phyloP scores from a whole-genome alignment of 2,113 vertebrate genomes.

The Pteronura brasiliensis region DNA sequence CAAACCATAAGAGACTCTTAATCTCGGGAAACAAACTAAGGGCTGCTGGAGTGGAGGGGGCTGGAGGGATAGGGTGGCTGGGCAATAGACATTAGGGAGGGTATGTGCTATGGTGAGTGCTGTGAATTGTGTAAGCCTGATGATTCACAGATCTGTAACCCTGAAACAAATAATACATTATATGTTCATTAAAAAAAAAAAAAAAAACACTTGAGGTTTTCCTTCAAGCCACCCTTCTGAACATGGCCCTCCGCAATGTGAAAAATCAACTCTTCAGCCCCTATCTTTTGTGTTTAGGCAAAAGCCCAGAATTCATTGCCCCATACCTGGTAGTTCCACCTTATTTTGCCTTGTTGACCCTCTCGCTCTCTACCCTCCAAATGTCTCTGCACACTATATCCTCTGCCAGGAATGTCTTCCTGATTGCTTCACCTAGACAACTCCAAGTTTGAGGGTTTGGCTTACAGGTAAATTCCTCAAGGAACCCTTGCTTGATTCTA shows the following conservation, averaged over 20 bases:
- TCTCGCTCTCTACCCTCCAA: not conserved
- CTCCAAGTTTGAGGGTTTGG: not conserved
- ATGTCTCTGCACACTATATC: not conserved
- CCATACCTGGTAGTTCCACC: fast-evolving
- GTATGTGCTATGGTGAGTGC: no score
- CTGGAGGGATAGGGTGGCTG: no score
- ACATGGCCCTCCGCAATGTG: not conserved
- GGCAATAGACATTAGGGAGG: no score
- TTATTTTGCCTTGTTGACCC: not conserved
- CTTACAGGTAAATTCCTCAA: not conserved
- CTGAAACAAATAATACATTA: no score
- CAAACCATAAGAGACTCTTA: no score
- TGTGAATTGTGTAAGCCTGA: no score
- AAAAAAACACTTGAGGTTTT: not conserved
- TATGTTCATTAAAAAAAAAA: no score
- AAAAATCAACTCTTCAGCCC: not conserved
- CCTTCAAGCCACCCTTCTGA: not conserved
- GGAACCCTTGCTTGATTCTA: not conserved
- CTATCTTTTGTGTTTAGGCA: not conserved
- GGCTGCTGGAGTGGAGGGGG: no score
- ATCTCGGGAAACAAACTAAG: no score
- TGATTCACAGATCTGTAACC: no score
- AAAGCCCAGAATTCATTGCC: no score
- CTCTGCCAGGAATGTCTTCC: not conserved
- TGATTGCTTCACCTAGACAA: not conserved